Evolutionary conservation across 2,888 invertebrate species (phyloP), one percentile per base, ranked within the genome.

Genomic region (Drosophila villosipedis): DNA sequence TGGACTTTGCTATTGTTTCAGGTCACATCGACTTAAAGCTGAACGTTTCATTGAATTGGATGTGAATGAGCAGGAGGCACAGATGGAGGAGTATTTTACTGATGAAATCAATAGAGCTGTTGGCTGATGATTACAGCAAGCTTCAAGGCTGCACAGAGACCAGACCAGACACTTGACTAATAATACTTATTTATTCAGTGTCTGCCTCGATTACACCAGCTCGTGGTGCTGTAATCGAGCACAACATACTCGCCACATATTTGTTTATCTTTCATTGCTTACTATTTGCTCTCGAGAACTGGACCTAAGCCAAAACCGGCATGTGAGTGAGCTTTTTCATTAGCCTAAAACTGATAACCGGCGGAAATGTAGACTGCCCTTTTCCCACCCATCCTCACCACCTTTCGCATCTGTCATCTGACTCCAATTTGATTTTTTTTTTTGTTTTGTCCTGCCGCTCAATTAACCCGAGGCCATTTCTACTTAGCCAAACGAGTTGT

Each of bases 401-500:
- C 30, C 30, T 62, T 47, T 64, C 67, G 39, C 70, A 63, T 67
- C 53, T 58, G 53, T 62, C 58, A 67, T 54, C 41, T 19, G 54
- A 31, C 53, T 57, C 54, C 25, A 47, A 55, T 10, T 49, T n/a
- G 67, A 16, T 61, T 10, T 37, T 49, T 39, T 54, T 47, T 22
- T 30, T 28, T 25, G 31, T 58, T 35, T 68, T 60, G 63, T 61
- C 59, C 73, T 74, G 68, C 74, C 75, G 78, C 84, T 86, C 87
- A 88, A 88, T 91, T 88, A 88, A 91, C 88, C 91, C 90, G 84
- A 61, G 91, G 84, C 84, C 60, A 73, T 85, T 83, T 83, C 65
- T 70, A 81, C 84, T 80, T 81, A 82, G 82, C 76, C 71, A 91
- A 86, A 86, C 86, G 82, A 91, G 91, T 84, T 83, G 73, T 65